Evolutionary conservation across 2,113 vertebrate species (phyloP).

Genomic region (Scopus umbretta): DNA sequence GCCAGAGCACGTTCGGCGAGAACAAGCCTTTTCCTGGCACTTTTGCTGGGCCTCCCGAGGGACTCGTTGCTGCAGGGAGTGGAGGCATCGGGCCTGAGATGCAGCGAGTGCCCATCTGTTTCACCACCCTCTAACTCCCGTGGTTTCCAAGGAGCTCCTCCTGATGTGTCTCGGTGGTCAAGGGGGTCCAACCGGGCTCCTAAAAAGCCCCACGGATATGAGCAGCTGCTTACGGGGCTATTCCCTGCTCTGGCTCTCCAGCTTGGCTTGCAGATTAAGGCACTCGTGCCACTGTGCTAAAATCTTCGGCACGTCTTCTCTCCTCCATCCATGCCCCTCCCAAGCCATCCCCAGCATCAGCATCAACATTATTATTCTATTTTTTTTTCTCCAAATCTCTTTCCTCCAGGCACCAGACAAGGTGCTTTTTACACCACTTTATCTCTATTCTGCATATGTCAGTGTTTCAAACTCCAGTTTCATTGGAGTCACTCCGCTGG

Average conservation of each 20-base stretch:
- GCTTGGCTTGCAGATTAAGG: neutral
- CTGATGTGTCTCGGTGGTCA: neutral
- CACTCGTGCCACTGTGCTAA: neutral
- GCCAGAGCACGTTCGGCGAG: accelerated
- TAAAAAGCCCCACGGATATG: neutral
- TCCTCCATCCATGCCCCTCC: neutral
- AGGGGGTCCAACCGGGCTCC: neutral
- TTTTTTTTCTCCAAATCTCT: neutral
- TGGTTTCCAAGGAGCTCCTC: neutral
- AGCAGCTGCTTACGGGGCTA: accelerated
- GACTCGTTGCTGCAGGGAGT: accelerated
- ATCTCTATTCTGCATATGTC: neutral
- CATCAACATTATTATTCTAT: neutral
- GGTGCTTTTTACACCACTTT: neutral
- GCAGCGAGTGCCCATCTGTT: neutral
- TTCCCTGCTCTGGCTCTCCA: neutral
- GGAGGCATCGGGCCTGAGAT: accelerated
- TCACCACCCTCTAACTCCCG: neutral
- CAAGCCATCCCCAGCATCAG: neutral
- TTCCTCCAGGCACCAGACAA: neutral
- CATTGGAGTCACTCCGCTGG: neutral
- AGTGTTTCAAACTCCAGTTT: neutral
- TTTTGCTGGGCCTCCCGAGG: neutral
- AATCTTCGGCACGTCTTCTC: neutral
- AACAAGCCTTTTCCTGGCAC: neutral